Percentiles rank a stretch among this genome's conserved stretches.
Evolutionary conservation across 2,113 vertebrate species (phyloP).

Genomic region (Syngnathoides biaculeatus): DNA sequence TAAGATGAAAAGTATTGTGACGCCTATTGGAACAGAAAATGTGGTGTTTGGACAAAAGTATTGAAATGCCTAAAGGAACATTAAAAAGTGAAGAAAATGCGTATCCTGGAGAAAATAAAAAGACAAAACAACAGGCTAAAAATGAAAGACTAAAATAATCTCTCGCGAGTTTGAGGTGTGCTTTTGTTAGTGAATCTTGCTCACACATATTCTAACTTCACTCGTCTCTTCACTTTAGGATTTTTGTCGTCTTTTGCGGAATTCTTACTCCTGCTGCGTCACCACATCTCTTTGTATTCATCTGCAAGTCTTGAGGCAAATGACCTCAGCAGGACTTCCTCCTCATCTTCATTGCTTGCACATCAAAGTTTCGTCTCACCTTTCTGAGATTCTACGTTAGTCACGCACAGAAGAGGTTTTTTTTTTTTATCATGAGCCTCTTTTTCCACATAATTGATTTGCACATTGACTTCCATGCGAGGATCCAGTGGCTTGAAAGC

Average conservation of each 20-base stretch:
- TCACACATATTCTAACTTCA: too few species aligned
- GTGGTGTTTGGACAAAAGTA: background rate
- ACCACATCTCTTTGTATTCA: constrained; percentile 46
- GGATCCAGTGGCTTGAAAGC: constrained; percentile 56
- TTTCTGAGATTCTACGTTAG: background rate
- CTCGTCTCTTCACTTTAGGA: too few species aligned
- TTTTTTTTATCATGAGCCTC: constrained; percentile 19
- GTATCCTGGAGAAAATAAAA: too few species aligned
- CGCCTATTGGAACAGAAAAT: too few species aligned
- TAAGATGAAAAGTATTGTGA: background rate
- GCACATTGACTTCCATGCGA: constrained; percentile 49
- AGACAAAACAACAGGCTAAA: too few species aligned
- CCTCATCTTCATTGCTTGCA: constrained; percentile 42
- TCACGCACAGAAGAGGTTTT: constrained; percentile 1
- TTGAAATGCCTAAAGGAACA: background rate
- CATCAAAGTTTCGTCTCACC: constrained; percentile 55
- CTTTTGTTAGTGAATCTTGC: too few species aligned
- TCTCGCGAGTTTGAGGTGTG: background rate
- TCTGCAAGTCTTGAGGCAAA: constrained; percentile 62
- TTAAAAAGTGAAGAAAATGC: too few species aligned
- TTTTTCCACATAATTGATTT: constrained; percentile 51
- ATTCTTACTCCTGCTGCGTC: constrained; percentile 14
- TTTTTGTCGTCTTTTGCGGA: background rate
- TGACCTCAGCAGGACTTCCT: constrained; percentile 55
- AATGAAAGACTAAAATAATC: too few species aligned